Base-by-base conservation (phyloP, 2,888 invertebrate species). In the Aethes cnicana region DNA sequence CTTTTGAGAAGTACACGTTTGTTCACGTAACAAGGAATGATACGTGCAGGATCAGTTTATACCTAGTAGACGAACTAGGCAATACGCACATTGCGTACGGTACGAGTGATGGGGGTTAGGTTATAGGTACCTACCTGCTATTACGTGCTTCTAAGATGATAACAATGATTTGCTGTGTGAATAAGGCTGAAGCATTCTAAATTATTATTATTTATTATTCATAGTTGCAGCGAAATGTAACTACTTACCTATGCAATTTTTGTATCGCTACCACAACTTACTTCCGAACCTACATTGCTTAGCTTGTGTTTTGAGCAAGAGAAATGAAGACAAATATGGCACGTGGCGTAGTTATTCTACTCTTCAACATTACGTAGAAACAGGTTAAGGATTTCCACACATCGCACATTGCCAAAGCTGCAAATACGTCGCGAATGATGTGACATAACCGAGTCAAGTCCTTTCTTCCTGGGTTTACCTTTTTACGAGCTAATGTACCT, bases 1-100 rank as follows among this genome's bases (percentile, higher is more conserved):
- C 52, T 36, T 47, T 44, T 32, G 49, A 43, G 33, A 28, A 12
- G 28, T 11, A 32, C 47, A 53, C 53, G 47, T 53, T 47, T 41
- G 21, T 53, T 33, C 33, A 53, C 35, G 47, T 47, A 47, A 53
- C 21, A 35, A 16, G 17, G 28, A 53, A 53, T 46, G 32, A 46
- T 46, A 44, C 46, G 52, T 52, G 52, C 52, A 39, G 26, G 37
- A 52, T 52, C 44, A 52, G 50, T 44, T 52, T 39, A 5, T 39
- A 16, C n/a, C n/a, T n/a, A 30, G 25, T 11, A 26, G 18, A 28
- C 42, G 3, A 8, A 35, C 35, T 30, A 43, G 43, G 49, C 11
- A 42, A 39, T 47, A 43, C 33, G 33, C 26, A 49, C 8, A 3
- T 43, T 50, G 43, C 36, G 49, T 36, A 49, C n/a, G 35, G 42